Percentiles rank a stretch among this genome's conserved stretches.
These are phyloP conservation scores for Parus major DNA, from an alignment of 2,113 vertebrate genomes.

Conservation along the genomic window DNA sequence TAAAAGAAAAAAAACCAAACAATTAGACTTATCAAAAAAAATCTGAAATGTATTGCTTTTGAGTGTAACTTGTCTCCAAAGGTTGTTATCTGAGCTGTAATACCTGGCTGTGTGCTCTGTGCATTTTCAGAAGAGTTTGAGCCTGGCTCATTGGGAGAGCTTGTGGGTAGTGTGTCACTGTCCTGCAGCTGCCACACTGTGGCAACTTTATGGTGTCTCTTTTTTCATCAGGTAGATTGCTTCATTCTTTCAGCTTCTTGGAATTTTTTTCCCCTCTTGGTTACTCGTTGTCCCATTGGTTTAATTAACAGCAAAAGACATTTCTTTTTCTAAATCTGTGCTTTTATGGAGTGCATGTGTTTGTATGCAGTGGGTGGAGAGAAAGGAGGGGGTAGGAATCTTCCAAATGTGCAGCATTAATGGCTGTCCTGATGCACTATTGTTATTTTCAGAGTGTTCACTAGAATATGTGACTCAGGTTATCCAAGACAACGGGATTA, in stretches of 20 bases:
- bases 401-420: background rate
- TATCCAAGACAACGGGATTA: background rate
- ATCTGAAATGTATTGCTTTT: background rate
- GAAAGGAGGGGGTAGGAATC: background rate
- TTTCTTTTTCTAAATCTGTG: background rate
- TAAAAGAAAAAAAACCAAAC: background rate
- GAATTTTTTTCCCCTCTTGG: background rate
- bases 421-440: background rate
- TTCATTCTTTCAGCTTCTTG: background rate
- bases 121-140: background rate
- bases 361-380: background rate
- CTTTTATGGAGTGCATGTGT: background rate
- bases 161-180: fast-evolving
- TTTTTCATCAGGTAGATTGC: background rate
- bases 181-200: background rate
- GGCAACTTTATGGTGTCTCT: background rate
- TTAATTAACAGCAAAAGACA: background rate
- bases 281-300: background rate
- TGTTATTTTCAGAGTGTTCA: background rate
- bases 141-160: background rate
- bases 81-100: background rate
- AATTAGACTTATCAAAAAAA: background rate
- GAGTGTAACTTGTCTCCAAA: background rate
- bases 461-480: background rate
- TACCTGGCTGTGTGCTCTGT: background rate